Evolutionary conservation across 2,888 invertebrate species (phyloP), one percentile per base, ranked within the genome.

Genomic region (Mesorhabditis sp.): DNA sequence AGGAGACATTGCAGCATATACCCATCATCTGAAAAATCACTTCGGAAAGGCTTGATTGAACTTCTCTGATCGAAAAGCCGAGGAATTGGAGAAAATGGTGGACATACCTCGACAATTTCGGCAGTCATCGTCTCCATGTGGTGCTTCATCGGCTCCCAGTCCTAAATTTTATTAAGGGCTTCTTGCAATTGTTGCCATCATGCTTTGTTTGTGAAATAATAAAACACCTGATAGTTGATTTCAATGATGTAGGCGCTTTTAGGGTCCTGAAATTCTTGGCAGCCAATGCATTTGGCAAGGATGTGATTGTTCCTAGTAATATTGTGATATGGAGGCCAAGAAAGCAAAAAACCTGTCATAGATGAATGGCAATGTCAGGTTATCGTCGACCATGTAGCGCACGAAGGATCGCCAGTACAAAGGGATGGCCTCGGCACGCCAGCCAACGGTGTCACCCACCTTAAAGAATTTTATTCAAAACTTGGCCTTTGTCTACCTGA

Each of bases 81-180:
- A 28, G 2, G 28, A 1, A 28, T 28, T 28, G 28, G 28, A 28
- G 28, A 28, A 28, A 28, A 28, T 28, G 28, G 28, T 28, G 28
- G 28, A 28, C 43, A 41, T 73, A 81, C 76, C 76, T 82, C 79
- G 4, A 77, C 80, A 41, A 82, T 72, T 58, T 78, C 76, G 65
- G 81, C 82, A 42, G 74, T 79, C 79, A 82, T 82, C 42, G 69
- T 71, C 28, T 69, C 67, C 82, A 82, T 82, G 71, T 82, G 82
- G 70, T 82, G 81, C 15, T 74, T 68, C 75, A 81, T 76, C 5
- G 82, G 80, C 44, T 76, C 76, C 82, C 82, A 82, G 62, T 79
- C 81, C 43, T 62, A 50, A 50, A 50, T 50, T 28, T 28, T 28
- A 28, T 28, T 28, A 28, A 28, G 58, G 58, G 58, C 58, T 28